Evolutionary conservation across 2,888 invertebrate genomes (phyloP), one percentile per base, ranked within the genome.

Genomic region (Coremacera marginata): DNA sequence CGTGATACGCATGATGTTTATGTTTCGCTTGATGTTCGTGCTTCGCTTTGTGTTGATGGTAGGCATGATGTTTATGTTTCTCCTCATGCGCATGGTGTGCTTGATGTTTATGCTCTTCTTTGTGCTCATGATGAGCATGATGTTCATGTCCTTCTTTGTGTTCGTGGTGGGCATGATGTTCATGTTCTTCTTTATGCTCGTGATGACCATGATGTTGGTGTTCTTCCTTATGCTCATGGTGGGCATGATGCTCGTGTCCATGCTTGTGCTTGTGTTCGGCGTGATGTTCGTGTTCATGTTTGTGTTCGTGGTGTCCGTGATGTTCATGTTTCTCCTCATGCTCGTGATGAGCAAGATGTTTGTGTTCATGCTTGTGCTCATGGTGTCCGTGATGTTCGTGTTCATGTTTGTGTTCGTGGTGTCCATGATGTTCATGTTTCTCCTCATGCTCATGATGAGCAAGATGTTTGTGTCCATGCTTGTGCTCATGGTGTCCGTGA

Each of bases 181-280:
- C 82, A 72, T 86, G 85, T 80, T 85, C 84, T 76, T 85, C 84
- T 57, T 84, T 86, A 62, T 85, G 86, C 60, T 85, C 84, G 71
- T 85, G 84, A 68, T 85, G 86, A 1, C 44, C 44, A 2, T 84
- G 82, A 52, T 85, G 86, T 79, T 85, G 86, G 72, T 84, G 79
- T 55, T 83, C 84, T 74, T 84, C 79, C 52, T 83, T 81, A 34
- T 84, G 84, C 51, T 85, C 71, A 16, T 34, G 34, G n/a, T 63
- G 27, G 34, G 84, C 88, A 76, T 88, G 89, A 82, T 88, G 89
- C 31, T 84, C 81, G 52, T 88, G 88, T 75, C 88, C 88, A n/a
- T 25, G 22, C 3, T 37, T 55, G 22, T 55, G 34, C 34, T 52
- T 31, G 22, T 52, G 27, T 37, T 70, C 22, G 8, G n/a, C 57